Conservation (phyloP, 1,140 invertebrate genomes). For the Piezodorus guildinii region DNA sequence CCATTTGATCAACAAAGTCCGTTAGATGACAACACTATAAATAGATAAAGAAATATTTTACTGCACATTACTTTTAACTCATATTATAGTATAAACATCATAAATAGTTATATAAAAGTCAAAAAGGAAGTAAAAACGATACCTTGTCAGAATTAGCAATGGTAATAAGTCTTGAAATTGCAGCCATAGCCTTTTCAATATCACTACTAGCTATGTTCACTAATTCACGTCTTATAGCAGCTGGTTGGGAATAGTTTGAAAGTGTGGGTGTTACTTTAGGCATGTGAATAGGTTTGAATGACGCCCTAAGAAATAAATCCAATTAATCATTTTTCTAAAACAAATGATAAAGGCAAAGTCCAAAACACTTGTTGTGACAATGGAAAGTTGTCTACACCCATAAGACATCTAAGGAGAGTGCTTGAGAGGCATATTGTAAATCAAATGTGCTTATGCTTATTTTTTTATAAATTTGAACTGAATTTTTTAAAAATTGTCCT, state of each 20-base stretch:
- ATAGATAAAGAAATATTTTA: background rate
- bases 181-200: slow-evolving; percentile 26
- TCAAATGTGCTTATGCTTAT: too few relatives aligned
- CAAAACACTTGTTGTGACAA: too few relatives aligned
- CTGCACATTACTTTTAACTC: too few relatives aligned
- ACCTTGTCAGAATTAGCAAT: slow-evolving; percentile 26
- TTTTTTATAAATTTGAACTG: too few relatives aligned
- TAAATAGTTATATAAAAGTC: too few relatives aligned
- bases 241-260: slow-evolving; percentile 21
- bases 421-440: too few relatives aligned
- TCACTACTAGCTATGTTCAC: slow-evolving; percentile 25
- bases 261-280: slow-evolving; percentile 17
- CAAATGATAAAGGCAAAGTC: too few relatives aligned
- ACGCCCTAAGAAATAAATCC: background rate
- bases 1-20: slow-evolving; percentile 24
- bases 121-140: background rate
- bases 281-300: slow-evolving; percentile 18
- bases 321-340: background rate
- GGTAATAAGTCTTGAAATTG: slow-evolving; percentile 26
- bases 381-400: too few relatives aligned
- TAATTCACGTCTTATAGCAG: slow-evolving; percentile 25
- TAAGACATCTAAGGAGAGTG: too few relatives aligned
- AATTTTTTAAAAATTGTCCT: too few relatives aligned
- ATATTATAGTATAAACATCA: too few relatives aligned
- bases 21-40: slow-evolving; percentile 24